These are phyloP conservation scores for Aradus depressus DNA, from an alignment of 2,888 invertebrate species.

Conservation along the genomic window DNA sequence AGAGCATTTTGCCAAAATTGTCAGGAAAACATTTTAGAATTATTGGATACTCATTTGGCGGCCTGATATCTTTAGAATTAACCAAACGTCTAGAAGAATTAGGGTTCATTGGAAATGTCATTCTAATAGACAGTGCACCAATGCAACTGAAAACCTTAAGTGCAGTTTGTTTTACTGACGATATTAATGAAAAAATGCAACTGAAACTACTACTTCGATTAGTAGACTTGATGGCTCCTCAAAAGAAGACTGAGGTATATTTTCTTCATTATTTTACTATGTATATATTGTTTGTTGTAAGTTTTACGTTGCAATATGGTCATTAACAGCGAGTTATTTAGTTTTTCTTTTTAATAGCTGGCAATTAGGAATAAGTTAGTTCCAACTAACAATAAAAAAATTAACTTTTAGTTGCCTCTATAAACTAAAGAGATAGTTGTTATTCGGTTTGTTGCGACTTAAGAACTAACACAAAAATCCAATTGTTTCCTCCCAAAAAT, in stretches of 20 bases:
- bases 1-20: conserved; percentile 46
- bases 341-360: too few relatives aligned
- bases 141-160: conserved; percentile 45
- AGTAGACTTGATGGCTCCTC: conserved; percentile 30
- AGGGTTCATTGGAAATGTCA: conserved; percentile 50
- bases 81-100: conserved; percentile 56
- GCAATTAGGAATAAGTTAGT: too few relatives aligned
- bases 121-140: conserved; percentile 74
- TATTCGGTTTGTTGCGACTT: too few relatives aligned
- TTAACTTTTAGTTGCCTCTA: too few relatives aligned
- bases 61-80: conserved; percentile 63
- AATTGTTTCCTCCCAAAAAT: too few relatives aligned
- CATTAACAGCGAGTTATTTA: too few relatives aligned
- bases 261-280: neutral
- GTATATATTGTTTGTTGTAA: too few relatives aligned
- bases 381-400: too few relatives aligned
- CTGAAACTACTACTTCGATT: conserved; percentile 47
- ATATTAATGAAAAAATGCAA: conserved; percentile 37
- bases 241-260: conserved; percentile 24
- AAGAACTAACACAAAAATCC: too few relatives aligned
- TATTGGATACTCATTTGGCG: conserved; percentile 83
- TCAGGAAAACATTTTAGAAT: conserved; percentile 57
- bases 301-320: too few relatives aligned
- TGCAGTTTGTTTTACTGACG: conserved; percentile 30
- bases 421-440: too few relatives aligned